Conservation (phyloP, 2,113 vertebrate genomes). For the Rousettus leschenaultii region DNA sequence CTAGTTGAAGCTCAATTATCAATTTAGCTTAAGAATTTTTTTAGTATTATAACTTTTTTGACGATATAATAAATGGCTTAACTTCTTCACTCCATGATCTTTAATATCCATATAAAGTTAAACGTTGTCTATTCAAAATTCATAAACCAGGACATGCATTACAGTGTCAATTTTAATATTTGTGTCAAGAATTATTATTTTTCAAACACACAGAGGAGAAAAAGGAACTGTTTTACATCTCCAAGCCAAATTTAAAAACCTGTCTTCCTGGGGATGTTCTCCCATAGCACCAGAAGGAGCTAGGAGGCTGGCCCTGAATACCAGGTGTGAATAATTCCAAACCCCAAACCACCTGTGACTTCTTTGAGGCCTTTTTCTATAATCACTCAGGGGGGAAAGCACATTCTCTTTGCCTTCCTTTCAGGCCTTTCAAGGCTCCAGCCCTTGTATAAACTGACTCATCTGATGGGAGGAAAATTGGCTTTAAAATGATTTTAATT, state of each 20-base stretch:
- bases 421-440: neutral
- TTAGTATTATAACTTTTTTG: neutral
- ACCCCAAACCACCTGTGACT: neutral
- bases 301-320: neutral
- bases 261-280: neutral
- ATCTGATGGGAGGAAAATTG: neutral
- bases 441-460: neutral
- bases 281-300: neutral
- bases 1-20: neutral
- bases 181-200: neutral
- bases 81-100: neutral
- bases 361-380: neutral
- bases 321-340: neutral
- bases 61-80: neutral
- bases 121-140: neutral
- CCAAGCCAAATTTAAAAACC: neutral
- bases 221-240: neutral
- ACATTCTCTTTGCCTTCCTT: neutral
- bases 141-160: neutral
- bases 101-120: neutral
- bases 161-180: neutral
- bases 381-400: neutral
- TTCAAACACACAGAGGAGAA: neutral
- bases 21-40: neutral
- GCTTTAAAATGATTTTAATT: slow-evolving; percentile 52